Conservation (phyloP, 2,113 vertebrate genomes). For the Ondatra zibethicus region DNA sequence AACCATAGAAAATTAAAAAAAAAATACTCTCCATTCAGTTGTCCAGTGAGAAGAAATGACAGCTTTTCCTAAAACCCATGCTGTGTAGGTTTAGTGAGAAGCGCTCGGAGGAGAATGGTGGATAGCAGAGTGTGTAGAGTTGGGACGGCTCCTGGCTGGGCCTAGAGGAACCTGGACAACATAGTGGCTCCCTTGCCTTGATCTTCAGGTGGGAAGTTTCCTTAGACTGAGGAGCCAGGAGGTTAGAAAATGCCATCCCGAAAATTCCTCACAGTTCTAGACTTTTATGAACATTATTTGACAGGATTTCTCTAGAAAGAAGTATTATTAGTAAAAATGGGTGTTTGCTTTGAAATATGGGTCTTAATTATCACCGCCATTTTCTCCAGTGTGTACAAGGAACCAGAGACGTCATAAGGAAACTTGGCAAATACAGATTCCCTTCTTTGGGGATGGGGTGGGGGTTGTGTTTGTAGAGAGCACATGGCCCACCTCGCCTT, state of each 20-base stretch:
- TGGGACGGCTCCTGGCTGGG: rapidly evolving
- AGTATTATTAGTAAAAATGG: not conserved
- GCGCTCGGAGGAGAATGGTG: not conserved
- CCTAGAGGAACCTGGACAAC: not conserved
- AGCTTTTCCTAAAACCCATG: not conserved
- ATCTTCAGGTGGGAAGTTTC: not conserved
- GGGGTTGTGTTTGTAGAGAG: not conserved
- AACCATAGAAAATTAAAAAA: no score
- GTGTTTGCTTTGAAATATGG: not conserved
- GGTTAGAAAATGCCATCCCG: not conserved
- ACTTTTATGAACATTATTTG: not conserved
- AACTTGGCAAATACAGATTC: not conserved
- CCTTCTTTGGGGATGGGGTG: not conserved
- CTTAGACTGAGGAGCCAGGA: not conserved
- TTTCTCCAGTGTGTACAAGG: not conserved
- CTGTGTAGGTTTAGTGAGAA: not conserved
- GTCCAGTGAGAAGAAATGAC: not conserved
- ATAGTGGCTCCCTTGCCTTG: rapidly evolving
- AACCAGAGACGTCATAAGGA: not conserved
- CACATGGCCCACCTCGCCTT: not conserved
- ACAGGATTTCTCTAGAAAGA: not conserved
- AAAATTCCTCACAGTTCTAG: not conserved
- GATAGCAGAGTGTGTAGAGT: rapidly evolving
- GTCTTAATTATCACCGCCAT: not conserved
- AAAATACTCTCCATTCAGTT: no score